Evolutionary conservation across 1,140 invertebrate species (phyloP).

Genomic region (Centruroides vittatus): DNA sequence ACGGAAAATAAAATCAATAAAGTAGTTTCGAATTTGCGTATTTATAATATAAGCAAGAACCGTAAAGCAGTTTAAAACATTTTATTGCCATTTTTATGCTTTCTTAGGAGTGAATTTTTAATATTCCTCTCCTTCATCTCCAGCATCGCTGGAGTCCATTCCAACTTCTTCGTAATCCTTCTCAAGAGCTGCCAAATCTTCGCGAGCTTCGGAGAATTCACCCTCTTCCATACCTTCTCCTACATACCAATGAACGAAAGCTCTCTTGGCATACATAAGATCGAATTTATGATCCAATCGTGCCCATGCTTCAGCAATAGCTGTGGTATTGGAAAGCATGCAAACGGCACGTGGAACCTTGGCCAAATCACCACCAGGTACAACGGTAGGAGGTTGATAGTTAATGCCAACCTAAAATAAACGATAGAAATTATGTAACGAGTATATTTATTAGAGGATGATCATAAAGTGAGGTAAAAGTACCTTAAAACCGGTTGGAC

Average conservation of each 20-base stretch:
- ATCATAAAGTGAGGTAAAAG: conserved; percentile 3
- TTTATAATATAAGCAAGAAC: too few relatives aligned
- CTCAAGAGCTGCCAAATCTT: conserved; percentile 51
- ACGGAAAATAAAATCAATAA: too few relatives aligned
- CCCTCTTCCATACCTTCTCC: conserved; percentile 33
- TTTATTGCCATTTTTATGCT: neutral
- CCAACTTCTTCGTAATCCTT: conserved; percentile 49
- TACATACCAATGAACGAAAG: conserved; percentile 73
- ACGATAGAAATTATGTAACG: neutral
- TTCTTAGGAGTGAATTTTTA: conserved; percentile 11
- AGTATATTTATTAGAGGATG: conserved; percentile 1
- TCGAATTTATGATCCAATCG: conserved; percentile 53
- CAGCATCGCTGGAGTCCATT: conserved; percentile 42
- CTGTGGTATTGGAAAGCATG: conserved; percentile 70
- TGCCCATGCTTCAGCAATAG: conserved; percentile 52
- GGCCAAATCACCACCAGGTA: conserved; percentile 41
- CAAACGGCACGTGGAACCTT: conserved; percentile 38
- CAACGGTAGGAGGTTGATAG: conserved; percentile 42
- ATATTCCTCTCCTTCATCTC: conserved; percentile 32
- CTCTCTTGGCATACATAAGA: conserved; percentile 56
- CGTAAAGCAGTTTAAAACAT: neutral
- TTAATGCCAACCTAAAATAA: conserved; percentile 29
- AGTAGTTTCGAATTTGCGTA: too few relatives aligned
- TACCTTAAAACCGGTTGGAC: conserved; percentile 11
- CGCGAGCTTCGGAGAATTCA: conserved; percentile 70